Percentiles rank a stretch among this genome's conserved stretches.
These are phyloP conservation scores for Ypsolopha scabrella DNA, from an alignment of 2,888 invertebrate species.

Conservation along the genomic window DNA sequence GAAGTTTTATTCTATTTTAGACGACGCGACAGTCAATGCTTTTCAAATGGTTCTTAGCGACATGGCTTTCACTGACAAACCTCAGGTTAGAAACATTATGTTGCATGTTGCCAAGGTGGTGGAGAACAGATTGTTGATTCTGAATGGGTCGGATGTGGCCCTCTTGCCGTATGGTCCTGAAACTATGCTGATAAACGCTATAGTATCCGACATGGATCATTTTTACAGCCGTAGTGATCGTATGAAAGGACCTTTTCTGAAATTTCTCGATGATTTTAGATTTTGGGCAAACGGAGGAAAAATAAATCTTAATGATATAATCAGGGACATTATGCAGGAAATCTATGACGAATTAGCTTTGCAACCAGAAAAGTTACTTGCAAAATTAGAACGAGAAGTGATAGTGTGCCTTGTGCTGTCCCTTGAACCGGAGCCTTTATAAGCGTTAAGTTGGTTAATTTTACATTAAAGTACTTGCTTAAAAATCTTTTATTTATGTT, in stretches of 20 bases:
- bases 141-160: not conserved
- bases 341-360: slow-evolving; percentile 2
- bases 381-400: slow-evolving; percentile 2
- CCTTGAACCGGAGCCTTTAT: not conserved
- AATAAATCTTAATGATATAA: not conserved
- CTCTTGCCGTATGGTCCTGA: not conserved
- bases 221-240: slow-evolving; percentile 1
- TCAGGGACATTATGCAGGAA: not conserved
- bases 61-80: slow-evolving; percentile 31
- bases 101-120: slow-evolving; percentile 13
- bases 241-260: slow-evolving; percentile 5
- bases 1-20: slow-evolving; percentile 26
- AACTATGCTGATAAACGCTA: slow-evolving; percentile 1
- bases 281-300: slow-evolving; percentile 1
- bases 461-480: too few species aligned
- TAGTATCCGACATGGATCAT: slow-evolving; percentile 11
- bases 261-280: slow-evolving; percentile 4
- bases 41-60: slow-evolving; percentile 41
- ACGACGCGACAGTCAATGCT: slow-evolving; percentile 26
- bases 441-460: not conserved
- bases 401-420: slow-evolving; percentile 5
- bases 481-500: too few species aligned
- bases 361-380: not conserved
- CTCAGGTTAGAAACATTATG: slow-evolving; percentile 30
- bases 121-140: not conserved